These are phyloP conservation scores for Sebastes itinus DNA, from an alignment of 2,797 vertebrate genomes.

Conservation along the genomic window DNA sequence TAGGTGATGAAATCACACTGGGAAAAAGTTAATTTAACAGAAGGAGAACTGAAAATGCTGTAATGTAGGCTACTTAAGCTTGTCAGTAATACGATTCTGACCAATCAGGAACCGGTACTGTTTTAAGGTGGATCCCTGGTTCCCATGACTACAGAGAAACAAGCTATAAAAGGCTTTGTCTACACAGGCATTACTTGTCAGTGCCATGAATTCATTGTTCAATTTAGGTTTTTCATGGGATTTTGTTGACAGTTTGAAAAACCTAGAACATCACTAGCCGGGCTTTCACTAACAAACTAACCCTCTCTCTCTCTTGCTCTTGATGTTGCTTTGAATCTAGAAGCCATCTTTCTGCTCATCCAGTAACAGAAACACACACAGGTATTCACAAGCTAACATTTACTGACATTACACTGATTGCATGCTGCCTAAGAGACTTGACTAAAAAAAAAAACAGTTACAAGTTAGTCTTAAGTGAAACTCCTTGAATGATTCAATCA, in stretches of 20 bases:
- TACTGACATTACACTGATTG: conserved; percentile 16
- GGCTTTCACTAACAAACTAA: neutral
- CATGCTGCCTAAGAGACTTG: conserved; percentile 15
- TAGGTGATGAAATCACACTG: too few relatives aligned
- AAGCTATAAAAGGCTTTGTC: neutral
- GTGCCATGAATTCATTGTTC: neutral
- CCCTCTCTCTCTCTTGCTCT: neutral
- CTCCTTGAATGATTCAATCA: conserved; percentile 65
- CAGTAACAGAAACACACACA: neutral
- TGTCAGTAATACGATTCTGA: neutral
- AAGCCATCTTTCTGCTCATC: neutral
- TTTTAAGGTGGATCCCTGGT: neutral
- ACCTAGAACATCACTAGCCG: neutral
- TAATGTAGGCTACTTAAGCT: neutral
- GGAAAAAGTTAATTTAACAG: too few relatives aligned
- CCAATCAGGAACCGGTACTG: neutral
- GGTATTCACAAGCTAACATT: conserved; percentile 11
- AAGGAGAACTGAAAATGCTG: neutral
- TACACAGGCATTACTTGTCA: neutral
- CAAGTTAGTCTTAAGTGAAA: conserved; percentile 61
- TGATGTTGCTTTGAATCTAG: neutral
- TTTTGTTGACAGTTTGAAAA: neutral
- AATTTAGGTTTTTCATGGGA: neutral
- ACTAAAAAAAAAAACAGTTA: conserved; percentile 12
- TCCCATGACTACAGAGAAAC: neutral